These are phyloP conservation scores for Pardalotus punctatus DNA, from an alignment of 2,113 vertebrate species.

Conservation along the genomic window DNA sequence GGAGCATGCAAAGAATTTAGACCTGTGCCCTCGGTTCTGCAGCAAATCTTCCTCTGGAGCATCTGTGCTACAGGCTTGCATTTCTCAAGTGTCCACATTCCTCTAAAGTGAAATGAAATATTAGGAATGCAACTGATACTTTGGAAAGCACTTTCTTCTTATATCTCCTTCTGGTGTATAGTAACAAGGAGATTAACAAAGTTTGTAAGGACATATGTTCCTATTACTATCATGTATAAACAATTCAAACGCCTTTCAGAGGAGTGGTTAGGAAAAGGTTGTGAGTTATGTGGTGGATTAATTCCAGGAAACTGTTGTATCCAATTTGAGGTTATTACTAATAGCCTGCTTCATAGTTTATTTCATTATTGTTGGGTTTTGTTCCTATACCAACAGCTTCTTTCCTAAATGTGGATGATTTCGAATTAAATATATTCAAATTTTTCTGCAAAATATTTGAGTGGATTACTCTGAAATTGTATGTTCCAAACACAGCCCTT, in stretches of 20 bases:
- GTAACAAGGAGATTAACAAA: slow-evolving; percentile 14
- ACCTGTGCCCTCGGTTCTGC: not conserved
- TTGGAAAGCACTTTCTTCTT: slow-evolving; percentile 31
- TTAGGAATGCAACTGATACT: slow-evolving; percentile 21
- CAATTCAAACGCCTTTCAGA: not conserved
- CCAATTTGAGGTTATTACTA: not conserved
- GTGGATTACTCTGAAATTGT: not conserved
- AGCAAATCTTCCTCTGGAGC: not conserved
- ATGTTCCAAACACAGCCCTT: not conserved
- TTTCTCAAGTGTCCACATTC: slow-evolving; percentile 25
- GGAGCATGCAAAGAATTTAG: slow-evolving; percentile 11
- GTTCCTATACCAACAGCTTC: not conserved
- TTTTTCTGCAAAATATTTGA: not conserved
- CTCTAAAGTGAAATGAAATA: slow-evolving; percentile 33
- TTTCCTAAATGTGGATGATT: not conserved
- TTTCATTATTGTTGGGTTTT: not conserved
- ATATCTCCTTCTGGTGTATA: not conserved
- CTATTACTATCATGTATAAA: not conserved
- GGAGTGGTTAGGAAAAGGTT: not conserved
- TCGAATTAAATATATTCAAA: not conserved
- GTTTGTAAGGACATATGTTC: not conserved
- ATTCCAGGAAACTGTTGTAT: slow-evolving; percentile 28
- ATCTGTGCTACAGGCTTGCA: slow-evolving; percentile 38
- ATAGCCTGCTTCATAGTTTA: not conserved
- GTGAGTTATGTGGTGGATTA: slow-evolving; percentile 32